A percentile compares a stretch with the other conserved stretches of the same genome.
Conservation (phyloP, 35 echinoderm and acorn worm genomes). For the Apostichopus japonicus region DNA sequence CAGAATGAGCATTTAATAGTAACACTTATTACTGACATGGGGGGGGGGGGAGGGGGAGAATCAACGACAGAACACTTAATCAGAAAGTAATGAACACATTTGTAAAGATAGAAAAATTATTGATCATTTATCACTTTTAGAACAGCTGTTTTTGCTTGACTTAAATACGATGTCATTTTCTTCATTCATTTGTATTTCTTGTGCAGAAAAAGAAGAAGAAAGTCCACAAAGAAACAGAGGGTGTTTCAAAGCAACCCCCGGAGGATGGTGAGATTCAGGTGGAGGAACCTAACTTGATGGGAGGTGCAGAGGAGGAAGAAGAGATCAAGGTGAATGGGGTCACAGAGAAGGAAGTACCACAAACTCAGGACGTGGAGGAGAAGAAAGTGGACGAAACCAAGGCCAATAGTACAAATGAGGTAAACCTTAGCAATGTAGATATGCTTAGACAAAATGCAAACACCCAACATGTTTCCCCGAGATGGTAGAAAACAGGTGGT, state of each 20-base stretch:
- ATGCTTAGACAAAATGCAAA: too few species aligned
- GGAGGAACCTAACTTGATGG: constrained; percentile 65
- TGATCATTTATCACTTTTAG: too few species aligned
- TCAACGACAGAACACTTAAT: too few species aligned
- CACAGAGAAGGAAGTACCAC: constrained; percentile 24
- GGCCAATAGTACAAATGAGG: constrained; percentile 15
- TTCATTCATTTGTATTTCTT: not conserved
- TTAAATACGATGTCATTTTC: too few species aligned
- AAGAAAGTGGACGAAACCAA: constrained; percentile 13
- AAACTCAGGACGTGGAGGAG: not conserved
- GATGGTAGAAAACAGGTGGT: too few species aligned
- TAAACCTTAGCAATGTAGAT: not conserved
- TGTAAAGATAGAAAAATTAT: too few species aligned
- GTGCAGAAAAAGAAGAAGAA: constrained; percentile 61
- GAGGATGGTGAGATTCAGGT: constrained; percentile 15
- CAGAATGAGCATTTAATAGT: too few species aligned
- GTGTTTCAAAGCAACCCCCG: not conserved
- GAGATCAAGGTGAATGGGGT: constrained; percentile 26
- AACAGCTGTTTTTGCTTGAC: not conserved
- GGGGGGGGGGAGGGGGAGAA: too few species aligned
- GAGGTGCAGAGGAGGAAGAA: constrained; percentile 47
- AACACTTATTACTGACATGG: too few species aligned
- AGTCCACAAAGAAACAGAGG: constrained; percentile 12
- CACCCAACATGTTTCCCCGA: too few species aligned
- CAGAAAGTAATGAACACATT: too few species aligned